phyloP scores from a whole-genome alignment of 1,140 invertebrate genomes.

The Nomia melanderi region DNA sequence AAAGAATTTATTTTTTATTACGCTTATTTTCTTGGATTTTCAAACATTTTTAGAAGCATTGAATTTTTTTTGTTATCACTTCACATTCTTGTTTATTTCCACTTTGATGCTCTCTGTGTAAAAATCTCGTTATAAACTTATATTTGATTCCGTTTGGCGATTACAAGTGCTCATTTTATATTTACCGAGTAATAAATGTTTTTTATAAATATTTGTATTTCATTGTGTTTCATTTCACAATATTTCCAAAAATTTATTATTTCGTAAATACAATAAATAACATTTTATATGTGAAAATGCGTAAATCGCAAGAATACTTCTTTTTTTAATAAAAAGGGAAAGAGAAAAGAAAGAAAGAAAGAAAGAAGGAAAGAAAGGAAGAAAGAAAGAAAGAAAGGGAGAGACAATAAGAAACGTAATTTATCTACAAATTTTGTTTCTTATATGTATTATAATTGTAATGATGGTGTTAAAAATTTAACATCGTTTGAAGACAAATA shows the following conservation, averaged over 20 bases:
- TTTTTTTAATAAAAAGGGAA: conserved; percentile 4
- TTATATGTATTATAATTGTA: conserved; percentile 17
- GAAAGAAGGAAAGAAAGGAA: conserved; percentile 31
- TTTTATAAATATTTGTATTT: conserved; percentile 32
- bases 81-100: conserved; percentile 6
- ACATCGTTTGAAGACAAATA: conserved; percentile 3
- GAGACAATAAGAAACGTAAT: conserved; percentile 42
- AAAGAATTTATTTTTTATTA: conserved; percentile 2
- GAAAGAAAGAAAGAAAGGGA: conserved; percentile 7
- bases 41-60: conserved; percentile 3
- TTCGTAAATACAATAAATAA: background rate
- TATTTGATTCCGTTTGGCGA: conserved; percentile 16
- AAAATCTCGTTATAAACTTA: background rate
- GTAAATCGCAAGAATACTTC: background rate
- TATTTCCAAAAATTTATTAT: conserved; percentile 24
- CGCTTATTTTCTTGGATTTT: conserved; percentile 14
- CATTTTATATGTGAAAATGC: background rate
- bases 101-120: background rate
- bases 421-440: conserved; percentile 29
- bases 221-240: conserved; percentile 32
- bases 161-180: conserved; percentile 22
- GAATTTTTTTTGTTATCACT: conserved; percentile 29
- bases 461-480: conserved; percentile 5
- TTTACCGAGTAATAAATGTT: conserved; percentile 28
- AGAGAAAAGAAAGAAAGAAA: conserved; percentile 22